Percentiles rank a stretch among this genome's conserved stretches.
Conservation (phyloP, 2,113 vertebrate species). For the Tamias sibiricus region DNA sequence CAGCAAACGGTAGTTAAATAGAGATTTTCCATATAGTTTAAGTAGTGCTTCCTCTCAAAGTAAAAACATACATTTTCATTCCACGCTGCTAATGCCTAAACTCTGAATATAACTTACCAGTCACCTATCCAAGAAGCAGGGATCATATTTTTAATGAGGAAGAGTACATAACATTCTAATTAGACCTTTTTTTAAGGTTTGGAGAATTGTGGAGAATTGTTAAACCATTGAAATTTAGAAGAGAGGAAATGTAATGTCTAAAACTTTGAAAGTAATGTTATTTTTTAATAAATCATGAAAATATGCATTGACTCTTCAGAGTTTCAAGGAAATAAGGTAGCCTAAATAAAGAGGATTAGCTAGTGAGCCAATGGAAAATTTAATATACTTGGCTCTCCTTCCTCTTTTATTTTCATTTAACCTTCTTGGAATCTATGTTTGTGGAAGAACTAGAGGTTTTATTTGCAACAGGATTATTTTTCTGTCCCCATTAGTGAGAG, state of each 20-base stretch:
- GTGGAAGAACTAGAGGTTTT: slow-evolving; percentile 3
- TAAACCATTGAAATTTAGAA: not conserved
- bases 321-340: slow-evolving; percentile 40
- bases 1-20: not conserved
- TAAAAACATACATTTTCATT: slow-evolving; percentile 4
- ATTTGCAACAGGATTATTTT: slow-evolving; percentile 18
- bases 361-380: not conserved
- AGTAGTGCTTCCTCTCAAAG: not conserved
- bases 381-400: not conserved
- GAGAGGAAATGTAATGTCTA: not conserved
- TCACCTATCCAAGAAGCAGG: not conserved
- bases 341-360: slow-evolving; percentile 30
- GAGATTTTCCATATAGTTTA: slow-evolving; percentile 3
- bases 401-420: slow-evolving; percentile 49
- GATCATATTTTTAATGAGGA: not conserved
- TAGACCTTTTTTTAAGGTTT: not conserved
- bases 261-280: slow-evolving; percentile 12
- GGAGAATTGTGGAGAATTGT: not conserved
- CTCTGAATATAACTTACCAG: not conserved
- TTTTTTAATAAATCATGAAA: slow-evolving; percentile 56
- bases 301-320: not conserved
- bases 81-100: not conserved
- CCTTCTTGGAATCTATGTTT: slow-evolving; percentile 14
- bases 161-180: not conserved
- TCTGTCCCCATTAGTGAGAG: not conserved